Conservation (phyloP, 2,113 vertebrate species). For the Psilopogon haemacephalus region DNA sequence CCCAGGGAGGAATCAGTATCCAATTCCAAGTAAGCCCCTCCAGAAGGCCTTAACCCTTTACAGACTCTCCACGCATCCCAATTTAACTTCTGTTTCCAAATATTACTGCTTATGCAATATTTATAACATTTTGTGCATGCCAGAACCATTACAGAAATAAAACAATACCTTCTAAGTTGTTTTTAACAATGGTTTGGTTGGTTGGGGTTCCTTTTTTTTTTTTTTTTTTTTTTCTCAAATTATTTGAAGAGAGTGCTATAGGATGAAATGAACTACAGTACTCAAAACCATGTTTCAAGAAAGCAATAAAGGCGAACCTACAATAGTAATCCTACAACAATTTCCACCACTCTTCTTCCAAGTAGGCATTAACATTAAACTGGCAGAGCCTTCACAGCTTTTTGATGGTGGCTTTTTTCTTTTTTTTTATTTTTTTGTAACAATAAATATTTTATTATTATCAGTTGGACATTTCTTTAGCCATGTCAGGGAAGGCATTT, state of each 20-base stretch:
- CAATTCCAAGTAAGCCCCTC: too few species aligned
- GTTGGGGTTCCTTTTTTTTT: background rate
- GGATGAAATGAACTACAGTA: background rate
- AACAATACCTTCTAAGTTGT: background rate
- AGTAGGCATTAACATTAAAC: background rate
- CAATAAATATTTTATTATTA: background rate
- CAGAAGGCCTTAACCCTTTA: too few species aligned
- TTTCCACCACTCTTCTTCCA: background rate
- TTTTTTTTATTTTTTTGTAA: background rate
- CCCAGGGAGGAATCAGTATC: too few species aligned
- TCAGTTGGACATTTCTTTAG: background rate
- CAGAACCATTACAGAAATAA: background rate
- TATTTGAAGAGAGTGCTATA: accelerated
- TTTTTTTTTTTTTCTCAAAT: background rate
- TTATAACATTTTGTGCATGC: background rate
- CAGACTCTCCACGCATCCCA: background rate
- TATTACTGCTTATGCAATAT: background rate
- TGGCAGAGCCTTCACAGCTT: background rate
- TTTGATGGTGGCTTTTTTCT: background rate
- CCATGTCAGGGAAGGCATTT: background rate
- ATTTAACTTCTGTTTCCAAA: background rate
- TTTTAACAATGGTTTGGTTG: background rate
- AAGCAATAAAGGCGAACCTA: background rate
- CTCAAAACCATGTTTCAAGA: background rate
- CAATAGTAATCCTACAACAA: background rate